These are phyloP conservation scores for Agapornis canus DNA, from an alignment of 2,797 vertebrate species.

Conservation along the genomic window DNA sequence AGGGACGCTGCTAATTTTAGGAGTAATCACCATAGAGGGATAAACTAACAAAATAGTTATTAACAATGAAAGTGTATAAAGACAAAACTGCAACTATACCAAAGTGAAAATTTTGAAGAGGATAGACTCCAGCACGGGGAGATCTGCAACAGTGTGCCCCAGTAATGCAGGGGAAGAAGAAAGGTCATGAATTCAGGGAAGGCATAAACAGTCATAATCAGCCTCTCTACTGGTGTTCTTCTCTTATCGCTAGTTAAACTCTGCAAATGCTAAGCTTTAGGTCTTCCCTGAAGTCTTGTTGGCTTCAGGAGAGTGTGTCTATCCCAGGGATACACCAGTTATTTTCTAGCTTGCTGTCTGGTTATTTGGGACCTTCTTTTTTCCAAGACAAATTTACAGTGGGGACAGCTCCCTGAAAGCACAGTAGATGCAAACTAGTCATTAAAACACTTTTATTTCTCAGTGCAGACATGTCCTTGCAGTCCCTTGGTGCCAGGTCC, in stretches of 20 bases:
- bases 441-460: background rate
- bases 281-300: background rate
- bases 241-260: background rate
- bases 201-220: background rate
- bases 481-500: background rate
- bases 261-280: accelerated
- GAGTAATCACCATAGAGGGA: background rate
- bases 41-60: background rate
- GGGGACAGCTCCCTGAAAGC: background rate
- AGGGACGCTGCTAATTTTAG: background rate
- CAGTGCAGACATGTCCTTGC: background rate
- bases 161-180: background rate
- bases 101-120: background rate
- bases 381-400: accelerated
- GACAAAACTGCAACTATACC: background rate
- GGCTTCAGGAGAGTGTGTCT: background rate
- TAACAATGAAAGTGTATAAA: background rate
- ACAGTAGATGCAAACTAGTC: background rate
- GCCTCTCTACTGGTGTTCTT: background rate
- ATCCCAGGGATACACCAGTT: background rate
- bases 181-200: background rate
- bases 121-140: background rate
- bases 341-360: background rate
- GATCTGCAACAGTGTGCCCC: background rate
- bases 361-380: background rate